Base-by-base conservation (phyloP, 35 echinoderm and acorn worm species). In the Lytechinus pictus region DNA sequence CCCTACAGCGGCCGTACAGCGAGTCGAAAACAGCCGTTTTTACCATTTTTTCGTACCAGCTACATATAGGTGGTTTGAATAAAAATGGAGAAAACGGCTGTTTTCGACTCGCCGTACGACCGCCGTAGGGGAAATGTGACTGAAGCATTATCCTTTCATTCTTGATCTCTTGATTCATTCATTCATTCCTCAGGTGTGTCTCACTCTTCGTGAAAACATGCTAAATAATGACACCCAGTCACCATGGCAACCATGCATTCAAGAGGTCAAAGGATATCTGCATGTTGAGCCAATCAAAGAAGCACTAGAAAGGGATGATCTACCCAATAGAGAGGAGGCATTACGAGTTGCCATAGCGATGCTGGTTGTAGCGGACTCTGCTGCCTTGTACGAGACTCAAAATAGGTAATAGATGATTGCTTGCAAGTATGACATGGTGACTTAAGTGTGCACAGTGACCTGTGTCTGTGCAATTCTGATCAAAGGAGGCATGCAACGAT, bases 261-360 rank as follows among this genome's bases (percentile, higher is more conserved):
- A 93, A 27, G 91, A 93, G 91, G 53, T 93, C 54, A 93, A 93
- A 93, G 91, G 54, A 56, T 53, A 93, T 27, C 54, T 93, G 9
- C 52, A 57, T 9, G 91, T 93, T 57, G 91, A 93, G 24, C 91
- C 54, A 9, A 54, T 53, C n/a, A 53, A 29, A 29, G 53, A 57
- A 10, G n/a, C 61, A 29, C 9, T 12, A 92, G 60, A 86, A 51
- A 55, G 54, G 19, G 54, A 79, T 28, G 91, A 96, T 56, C 61
- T 96, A 10, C 88, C 95, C 9, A 86, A 90, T 54, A 57, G 2
- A 12, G 61, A 93, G 19, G 51, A 96, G 61, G 89, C 71, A 27
- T 21, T 86, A 52, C 13, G 95, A 60, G 91, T 96, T 8, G 89
- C 90, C 27, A 61, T 89, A n/a, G 10, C 54, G 5, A 52, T 95